These are phyloP conservation scores for Arctocebus calabarensis DNA, from an alignment of 2,797 vertebrate genomes.

Conservation along the genomic window DNA sequence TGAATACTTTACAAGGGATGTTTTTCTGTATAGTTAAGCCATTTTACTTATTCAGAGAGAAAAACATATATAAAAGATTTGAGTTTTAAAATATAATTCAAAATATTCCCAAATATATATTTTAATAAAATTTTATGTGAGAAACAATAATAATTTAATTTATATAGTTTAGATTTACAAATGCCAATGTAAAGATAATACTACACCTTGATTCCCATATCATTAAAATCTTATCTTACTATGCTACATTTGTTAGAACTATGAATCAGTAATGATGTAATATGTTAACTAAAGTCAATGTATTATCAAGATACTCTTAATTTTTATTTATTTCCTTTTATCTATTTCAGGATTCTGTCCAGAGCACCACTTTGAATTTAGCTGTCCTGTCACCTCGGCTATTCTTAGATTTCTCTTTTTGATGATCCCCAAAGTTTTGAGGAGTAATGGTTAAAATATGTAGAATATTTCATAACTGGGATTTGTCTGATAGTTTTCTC, in stretches of 20 bases:
- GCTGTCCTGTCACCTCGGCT: too few relatives aligned
- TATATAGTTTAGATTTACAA: neutral
- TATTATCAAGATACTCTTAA: neutral
- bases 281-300: neutral
- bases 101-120: conserved; percentile 52
- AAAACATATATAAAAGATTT: conserved; percentile 41
- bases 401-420: neutral
- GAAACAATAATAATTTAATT: neutral
- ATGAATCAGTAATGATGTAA: neutral
- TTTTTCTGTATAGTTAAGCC: neutral
- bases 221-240: neutral
- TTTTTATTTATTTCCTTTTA: neutral
- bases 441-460: neutral
- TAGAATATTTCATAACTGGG: neutral
- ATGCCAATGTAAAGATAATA: neutral
- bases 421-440: neutral
- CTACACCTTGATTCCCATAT: neutral
- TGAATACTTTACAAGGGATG: conserved; percentile 57
- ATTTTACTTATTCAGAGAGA: conserved; percentile 54
- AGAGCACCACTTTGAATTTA: neutral
- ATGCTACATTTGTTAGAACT: neutral
- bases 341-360: neutral
- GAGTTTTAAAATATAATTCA: conserved; percentile 54
- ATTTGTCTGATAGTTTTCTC: neutral
- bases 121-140: neutral